These are phyloP conservation scores for Chiroxiphia lanceolata DNA, from an alignment of 2,797 vertebrate genomes.

Conservation along the genomic window DNA sequence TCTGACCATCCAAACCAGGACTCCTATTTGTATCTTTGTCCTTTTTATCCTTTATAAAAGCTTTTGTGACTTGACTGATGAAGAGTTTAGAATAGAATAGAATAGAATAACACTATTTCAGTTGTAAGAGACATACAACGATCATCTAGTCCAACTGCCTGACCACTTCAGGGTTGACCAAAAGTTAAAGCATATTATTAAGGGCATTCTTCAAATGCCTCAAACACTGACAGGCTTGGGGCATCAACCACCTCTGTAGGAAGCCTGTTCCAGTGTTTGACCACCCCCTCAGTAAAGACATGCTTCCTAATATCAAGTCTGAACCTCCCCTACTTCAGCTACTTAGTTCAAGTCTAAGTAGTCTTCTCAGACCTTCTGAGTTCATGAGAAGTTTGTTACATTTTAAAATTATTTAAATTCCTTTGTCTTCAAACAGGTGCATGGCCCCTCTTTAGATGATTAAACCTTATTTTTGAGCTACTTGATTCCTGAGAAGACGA, in stretches of 20 bases:
- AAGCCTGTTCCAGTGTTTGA: not conserved
- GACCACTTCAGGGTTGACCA: not conserved
- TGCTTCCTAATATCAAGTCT: not conserved
- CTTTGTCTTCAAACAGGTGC: not conserved
- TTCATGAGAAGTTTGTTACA: not conserved
- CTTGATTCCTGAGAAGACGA: not conserved
- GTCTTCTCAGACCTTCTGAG: not conserved
- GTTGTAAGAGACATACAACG: not conserved
- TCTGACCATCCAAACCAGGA: not conserved
- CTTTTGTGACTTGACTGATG: not conserved
- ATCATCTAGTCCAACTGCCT: not conserved
- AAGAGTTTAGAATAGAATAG: not conserved
- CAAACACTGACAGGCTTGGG: not conserved
- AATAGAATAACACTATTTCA: not conserved
- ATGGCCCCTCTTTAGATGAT: not conserved
- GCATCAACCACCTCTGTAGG: not conserved
- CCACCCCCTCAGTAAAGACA: not conserved
- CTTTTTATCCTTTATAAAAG: not conserved
- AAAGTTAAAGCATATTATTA: not conserved
- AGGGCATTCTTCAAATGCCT: not conserved
- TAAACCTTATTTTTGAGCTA: constrained; percentile 6
- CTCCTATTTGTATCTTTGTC: not conserved
- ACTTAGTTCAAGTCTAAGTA: not conserved
- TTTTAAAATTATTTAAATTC: not conserved
- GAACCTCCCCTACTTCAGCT: not conserved